These are phyloP conservation scores for Montipora cactus DNA, from an alignment of 64 coral and sea anemone genomes.

Conservation along the genomic window DNA sequence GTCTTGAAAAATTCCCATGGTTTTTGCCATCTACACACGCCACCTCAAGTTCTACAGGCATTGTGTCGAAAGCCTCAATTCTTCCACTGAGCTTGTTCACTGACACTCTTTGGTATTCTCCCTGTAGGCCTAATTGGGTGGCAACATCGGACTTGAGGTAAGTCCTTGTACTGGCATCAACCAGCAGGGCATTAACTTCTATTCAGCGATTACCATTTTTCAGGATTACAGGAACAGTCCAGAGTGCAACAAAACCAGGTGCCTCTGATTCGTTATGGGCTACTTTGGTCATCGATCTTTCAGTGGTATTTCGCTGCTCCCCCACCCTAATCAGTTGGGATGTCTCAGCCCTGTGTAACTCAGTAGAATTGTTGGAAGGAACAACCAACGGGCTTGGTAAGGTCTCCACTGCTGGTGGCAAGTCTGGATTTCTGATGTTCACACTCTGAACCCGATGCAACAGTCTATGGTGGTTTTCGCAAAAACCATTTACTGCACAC, in stretches of 20 bases:
- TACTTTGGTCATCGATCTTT: background rate
- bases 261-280: background rate
- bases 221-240: constrained; percentile 40
- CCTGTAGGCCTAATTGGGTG: constrained; percentile 29
- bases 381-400: background rate
- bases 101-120: constrained; percentile 8
- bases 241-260: constrained; percentile 17
- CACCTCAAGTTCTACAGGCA: constrained; percentile 37
- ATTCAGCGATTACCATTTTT: constrained; percentile 38
- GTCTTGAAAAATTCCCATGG: background rate
- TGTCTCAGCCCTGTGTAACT: background rate
- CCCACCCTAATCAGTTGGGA: background rate
- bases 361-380: background rate
- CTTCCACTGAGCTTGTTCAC: constrained; percentile 54
- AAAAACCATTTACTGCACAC: background rate
- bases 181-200: constrained; percentile 61
- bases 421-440: background rate
- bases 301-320: background rate
- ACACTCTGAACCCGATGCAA: background rate
- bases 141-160: constrained; percentile 62
- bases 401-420: background rate
- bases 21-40: background rate
- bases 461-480: background rate
- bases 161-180: constrained; percentile 63
- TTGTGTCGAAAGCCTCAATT: constrained; percentile 57